Conservation (phyloP, 2,797 vertebrate genomes). For the Gephyroberyx darwinii region DNA sequence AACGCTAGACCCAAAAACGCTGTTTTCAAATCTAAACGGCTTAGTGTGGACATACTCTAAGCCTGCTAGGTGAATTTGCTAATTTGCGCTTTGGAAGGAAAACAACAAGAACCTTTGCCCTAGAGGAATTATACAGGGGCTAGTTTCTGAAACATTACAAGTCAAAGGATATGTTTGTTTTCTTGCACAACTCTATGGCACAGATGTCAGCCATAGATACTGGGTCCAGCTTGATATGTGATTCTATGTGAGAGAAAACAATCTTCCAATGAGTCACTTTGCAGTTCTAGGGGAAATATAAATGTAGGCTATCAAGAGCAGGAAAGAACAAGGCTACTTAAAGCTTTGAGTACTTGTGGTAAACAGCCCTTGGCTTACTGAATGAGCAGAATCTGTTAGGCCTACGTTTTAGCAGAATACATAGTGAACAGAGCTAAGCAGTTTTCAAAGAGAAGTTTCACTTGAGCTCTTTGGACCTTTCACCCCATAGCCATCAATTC, state of each 20-base stretch:
- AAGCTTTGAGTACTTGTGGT: neutral
- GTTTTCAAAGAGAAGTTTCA: constrained; percentile 40
- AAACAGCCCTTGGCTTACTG: neutral
- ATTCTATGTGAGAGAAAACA: neutral
- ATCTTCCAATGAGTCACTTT: neutral
- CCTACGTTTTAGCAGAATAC: neutral
- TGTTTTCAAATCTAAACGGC: too few relatives aligned
- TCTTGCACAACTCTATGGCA: too few relatives aligned
- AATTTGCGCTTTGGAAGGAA: too few relatives aligned
- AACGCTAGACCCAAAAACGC: too few relatives aligned
- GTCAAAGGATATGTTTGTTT: too few relatives aligned
- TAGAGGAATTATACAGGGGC: too few relatives aligned
- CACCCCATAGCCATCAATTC: constrained; percentile 8
- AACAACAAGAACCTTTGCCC: too few relatives aligned
- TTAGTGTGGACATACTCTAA: too few relatives aligned
- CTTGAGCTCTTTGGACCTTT: constrained; percentile 15
- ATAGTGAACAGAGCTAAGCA: neutral
- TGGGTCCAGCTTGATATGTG: neutral
- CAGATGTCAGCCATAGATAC: neutral
- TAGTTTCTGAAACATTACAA: too few relatives aligned
- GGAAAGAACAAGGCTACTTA: neutral
- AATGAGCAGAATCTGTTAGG: neutral
- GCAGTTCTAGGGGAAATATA: neutral
- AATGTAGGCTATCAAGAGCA: neutral
- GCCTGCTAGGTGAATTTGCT: too few relatives aligned